phyloP scores from a whole-genome alignment of 2,113 vertebrate species.

The Pycnonotus jocosus region DNA sequence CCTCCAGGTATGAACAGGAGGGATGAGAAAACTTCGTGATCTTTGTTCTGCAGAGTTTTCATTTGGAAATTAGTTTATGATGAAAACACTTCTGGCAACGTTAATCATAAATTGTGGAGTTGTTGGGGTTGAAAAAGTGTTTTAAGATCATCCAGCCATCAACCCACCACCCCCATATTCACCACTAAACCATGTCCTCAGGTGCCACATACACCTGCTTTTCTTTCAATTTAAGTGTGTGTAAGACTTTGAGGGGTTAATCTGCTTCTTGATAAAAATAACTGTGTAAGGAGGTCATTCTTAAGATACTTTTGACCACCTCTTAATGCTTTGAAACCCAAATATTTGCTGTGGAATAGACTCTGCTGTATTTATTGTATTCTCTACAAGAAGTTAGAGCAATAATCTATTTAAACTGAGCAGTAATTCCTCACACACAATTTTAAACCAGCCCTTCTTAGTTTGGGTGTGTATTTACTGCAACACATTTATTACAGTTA shows the following conservation, averaged over 20 bases:
- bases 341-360: neutral
- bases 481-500: neutral
- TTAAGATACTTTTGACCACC: neutral
- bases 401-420: neutral
- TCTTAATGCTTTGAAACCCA: neutral
- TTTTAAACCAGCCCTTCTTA: neutral
- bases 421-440: neutral
- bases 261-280: neutral
- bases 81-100: neutral
- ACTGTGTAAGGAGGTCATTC: neutral
- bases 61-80: neutral
- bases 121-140: neutral
- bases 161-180: neutral
- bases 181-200: neutral
- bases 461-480: neutral
- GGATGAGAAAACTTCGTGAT: neutral
- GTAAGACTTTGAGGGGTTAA: neutral
- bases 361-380: neutral
- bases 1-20: slow-evolving; percentile 72
- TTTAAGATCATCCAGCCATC: neutral
- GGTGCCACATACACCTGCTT: no score
- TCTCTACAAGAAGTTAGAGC: neutral
- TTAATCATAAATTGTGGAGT: neutral
- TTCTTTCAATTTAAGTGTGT: neutral
- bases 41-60: neutral